Base-by-base conservation (phyloP, 2,888 invertebrate genomes). In the Hermodice carunculata region DNA sequence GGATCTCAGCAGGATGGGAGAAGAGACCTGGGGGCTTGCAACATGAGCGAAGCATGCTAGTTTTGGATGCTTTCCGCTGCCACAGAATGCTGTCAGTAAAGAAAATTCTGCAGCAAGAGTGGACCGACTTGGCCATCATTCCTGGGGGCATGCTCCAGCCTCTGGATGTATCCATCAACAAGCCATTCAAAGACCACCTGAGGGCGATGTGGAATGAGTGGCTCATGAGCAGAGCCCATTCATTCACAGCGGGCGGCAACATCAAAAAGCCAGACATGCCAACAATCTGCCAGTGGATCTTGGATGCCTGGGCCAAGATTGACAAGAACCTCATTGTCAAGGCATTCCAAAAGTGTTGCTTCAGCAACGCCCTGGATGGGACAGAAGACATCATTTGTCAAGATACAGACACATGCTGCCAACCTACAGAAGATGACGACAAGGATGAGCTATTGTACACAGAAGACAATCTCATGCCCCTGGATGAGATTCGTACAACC, bases 1-100 rank as follows among this genome's bases (percentile, higher is more conserved):
- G 62, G 62, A 8, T 62, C 3, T 46, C 28, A 29, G 26, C 24
- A 29, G 62, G 61, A 8, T 62, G 56, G 62, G 14, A 24, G 19
- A 46, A 28, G 61, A 14, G 46, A 14, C 44, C 34, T 3, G 4
- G 3, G 43, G 19, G 19, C 43, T 19, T 14, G 3, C 43, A 6
- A 43, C 43, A 43, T 43, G 19, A 19, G 19, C 43, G 43, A 19
- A 14, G 0, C 6, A 43, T 14, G 24, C 19, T 24, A 24, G 24
- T 1, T 2, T 19, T 14, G 1, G 43, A 43, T 24, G n/a, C n/a
- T n/a, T n/a, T n/a, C n/a, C n/a, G n/a, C n/a, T n/a, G n/a, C n/a
- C n/a, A n/a, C n/a, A n/a, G 3, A 22, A 19, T 43, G 43, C 43
- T 43, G 19, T 22, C 24, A 1, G 54, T 37, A 6, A 29, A 29